Evolutionary conservation across 2,113 vertebrate genomes (phyloP), one percentile per base, ranked within the genome.

Genomic region (Hippopotamus amphibius): DNA sequence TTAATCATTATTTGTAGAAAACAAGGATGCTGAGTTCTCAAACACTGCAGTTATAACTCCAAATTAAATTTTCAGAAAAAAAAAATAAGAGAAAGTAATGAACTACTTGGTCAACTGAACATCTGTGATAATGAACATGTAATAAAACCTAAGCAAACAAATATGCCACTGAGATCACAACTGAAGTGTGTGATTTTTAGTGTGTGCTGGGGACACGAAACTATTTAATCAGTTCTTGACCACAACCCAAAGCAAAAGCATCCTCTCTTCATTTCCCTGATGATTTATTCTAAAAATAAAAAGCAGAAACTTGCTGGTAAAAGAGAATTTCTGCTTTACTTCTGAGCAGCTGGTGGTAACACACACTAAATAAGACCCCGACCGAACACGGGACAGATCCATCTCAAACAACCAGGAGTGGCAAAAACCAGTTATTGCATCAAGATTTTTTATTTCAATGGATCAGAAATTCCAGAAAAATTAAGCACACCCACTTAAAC

Each of bases 361-460:
- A 84, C 53, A 96, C 95, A 90, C 3, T 15, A 71, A 95, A 0
- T 0, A 96, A 97, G 41, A 80, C 4, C 86, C 66, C 1, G 1
- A 94, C 33, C 9, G 59, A 68, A 71, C 50, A 88, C 3, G 88
- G 97, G 97, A 96, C 28, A 95, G 50, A 90, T n/a, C 88, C 71
- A 92, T 69, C 86, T 86, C 82, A 96, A 98, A 88, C 28, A 97
- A 85, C 72, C 95, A 21, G n/a, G 93, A 97, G 72, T 97, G 79
- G 84, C 68, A 97, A 97, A 97, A 88, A 92, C 97, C 95, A 94
- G 96, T 43, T 98, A 98, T 98, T 99, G 98, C 98, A 98, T 98
- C 90, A 90, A 95, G 94, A 88, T 87, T 71, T 95, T 72, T 19
- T 74, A 93, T 95, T 97, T 97, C 95, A 77, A 85, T 26, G 92